A percentile compares a stretch with the other conserved stretches of the same genome.
These are phyloP conservation scores for Ormia ochracea DNA, from an alignment of 2,888 invertebrate species.

Conservation along the genomic window DNA sequence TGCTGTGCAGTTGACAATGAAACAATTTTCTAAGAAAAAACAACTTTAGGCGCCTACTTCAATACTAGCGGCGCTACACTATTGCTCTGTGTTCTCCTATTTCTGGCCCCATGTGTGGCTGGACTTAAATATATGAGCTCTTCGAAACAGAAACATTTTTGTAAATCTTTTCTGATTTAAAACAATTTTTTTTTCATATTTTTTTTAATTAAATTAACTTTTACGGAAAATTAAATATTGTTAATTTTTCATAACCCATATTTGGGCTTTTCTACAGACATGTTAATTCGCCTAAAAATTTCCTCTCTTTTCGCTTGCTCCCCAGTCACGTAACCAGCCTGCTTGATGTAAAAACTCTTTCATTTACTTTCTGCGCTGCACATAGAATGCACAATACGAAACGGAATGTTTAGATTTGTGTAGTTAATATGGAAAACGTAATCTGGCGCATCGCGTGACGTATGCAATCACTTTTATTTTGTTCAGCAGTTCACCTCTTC, in stretches of 20 bases:
- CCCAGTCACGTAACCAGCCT: background rate
- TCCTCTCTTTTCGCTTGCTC: background rate
- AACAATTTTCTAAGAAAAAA: too few relatives aligned
- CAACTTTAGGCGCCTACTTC: too few relatives aligned
- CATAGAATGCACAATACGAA: slow-evolving; percentile 25
- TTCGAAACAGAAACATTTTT: too few relatives aligned
- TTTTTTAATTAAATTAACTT: too few relatives aligned
- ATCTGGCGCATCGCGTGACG: slow-evolving; percentile 73
- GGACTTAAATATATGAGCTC: too few relatives aligned
- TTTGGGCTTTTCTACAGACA: background rate
- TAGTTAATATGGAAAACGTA: slow-evolving; percentile 67
- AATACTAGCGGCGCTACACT: too few relatives aligned
- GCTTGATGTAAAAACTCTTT: background rate
- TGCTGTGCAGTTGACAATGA: too few relatives aligned
- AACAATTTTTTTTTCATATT: too few relatives aligned
- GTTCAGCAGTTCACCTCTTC: slow-evolving; percentile 30
- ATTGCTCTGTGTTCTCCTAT: too few relatives aligned
- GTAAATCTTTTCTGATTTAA: too few relatives aligned
- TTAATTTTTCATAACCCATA: background rate
- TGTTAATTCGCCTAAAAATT: background rate
- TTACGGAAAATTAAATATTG: too few relatives aligned
- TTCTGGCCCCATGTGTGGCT: too few relatives aligned
- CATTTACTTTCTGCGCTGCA: background rate
- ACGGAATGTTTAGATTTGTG: slow-evolving; percentile 45
- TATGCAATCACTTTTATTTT: slow-evolving; percentile 72